phyloP scores from a whole-genome alignment of 2,888 invertebrate species.

The Synanthedon vespiformis region DNA sequence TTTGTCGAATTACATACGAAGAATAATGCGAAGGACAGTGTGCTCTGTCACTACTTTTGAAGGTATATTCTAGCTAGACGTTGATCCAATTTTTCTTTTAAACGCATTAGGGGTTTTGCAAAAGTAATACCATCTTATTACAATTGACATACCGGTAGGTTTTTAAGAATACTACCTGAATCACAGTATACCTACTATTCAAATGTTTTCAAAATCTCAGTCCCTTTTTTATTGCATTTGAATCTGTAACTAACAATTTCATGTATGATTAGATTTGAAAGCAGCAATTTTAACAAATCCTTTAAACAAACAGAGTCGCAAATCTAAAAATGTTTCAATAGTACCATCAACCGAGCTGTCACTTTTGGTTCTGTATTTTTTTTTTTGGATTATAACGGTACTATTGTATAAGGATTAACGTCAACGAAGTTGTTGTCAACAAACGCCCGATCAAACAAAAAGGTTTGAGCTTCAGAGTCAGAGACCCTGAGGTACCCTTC shows the following conservation, averaged over 20 bases:
- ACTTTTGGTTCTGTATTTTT: conserved; percentile 18
- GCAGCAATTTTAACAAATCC: conserved; percentile 24
- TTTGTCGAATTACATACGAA: too few relatives aligned
- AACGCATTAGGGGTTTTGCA: too few relatives aligned
- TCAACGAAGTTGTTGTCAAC: conserved; percentile 67
- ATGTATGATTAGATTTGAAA: neutral
- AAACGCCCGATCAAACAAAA: conserved; percentile 67
- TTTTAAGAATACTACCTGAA: too few relatives aligned
- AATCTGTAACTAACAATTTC: neutral
- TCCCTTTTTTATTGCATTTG: neutral
- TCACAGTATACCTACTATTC: too few relatives aligned
- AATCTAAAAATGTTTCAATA: conserved; percentile 43
- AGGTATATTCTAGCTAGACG: too few relatives aligned
- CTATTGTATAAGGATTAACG: conserved; percentile 67
- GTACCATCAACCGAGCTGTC: conserved; percentile 37
- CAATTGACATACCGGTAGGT: too few relatives aligned
- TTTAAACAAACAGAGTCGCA: conserved; percentile 48
- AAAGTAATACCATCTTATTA: too few relatives aligned
- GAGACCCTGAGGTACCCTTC: conserved; percentile 37
- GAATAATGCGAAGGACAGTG: too few relatives aligned
- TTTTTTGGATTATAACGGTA: conserved; percentile 44
- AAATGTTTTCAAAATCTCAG: too few relatives aligned
- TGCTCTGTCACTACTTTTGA: too few relatives aligned
- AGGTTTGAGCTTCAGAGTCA: conserved; percentile 42
- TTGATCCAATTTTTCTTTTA: too few relatives aligned